These are phyloP conservation scores for Heterohyrax brucei DNA, from an alignment of 2,797 vertebrate species.

Conservation along the genomic window DNA sequence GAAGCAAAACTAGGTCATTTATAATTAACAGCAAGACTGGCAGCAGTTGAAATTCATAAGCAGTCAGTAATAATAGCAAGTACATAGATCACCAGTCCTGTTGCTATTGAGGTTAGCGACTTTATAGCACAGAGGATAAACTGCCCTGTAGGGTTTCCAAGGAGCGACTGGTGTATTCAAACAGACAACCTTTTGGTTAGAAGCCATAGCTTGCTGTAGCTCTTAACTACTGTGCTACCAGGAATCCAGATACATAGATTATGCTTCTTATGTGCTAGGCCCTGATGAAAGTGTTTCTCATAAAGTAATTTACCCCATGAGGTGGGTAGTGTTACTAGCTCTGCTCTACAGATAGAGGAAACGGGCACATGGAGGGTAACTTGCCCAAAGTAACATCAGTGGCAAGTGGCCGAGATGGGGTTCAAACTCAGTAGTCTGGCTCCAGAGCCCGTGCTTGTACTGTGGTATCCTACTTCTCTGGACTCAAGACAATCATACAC, in stretches of 20 bases:
- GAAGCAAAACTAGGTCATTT: not conserved
- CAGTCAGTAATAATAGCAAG: slow-evolving; percentile 6
- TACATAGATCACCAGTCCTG: not conserved
- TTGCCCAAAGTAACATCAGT: not conserved
- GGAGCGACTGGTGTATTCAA: too few species aligned
- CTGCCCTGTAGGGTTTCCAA: too few species aligned
- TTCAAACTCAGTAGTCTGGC: not conserved
- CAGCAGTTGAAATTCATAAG: slow-evolving; percentile 3
- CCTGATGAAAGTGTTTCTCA: not conserved
- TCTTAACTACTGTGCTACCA: too few species aligned
- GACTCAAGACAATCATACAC: not conserved
- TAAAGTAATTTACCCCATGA: not conserved
- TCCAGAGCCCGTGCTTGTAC: not conserved
- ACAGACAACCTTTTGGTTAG: too few species aligned
- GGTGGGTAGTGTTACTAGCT: not conserved
- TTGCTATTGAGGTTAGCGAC: too few species aligned
- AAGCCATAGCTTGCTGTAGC: too few species aligned
- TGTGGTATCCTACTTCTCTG: not conserved
- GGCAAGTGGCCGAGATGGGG: not conserved
- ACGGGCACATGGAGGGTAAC: not conserved
- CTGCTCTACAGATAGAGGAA: not conserved
- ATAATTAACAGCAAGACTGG: not conserved
- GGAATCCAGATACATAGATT: not conserved
- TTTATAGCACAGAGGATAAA: too few species aligned
- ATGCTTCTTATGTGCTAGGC: not conserved